phyloP scores from a whole-genome alignment of 2,888 invertebrate species.

The Gryllus longicercus region DNA sequence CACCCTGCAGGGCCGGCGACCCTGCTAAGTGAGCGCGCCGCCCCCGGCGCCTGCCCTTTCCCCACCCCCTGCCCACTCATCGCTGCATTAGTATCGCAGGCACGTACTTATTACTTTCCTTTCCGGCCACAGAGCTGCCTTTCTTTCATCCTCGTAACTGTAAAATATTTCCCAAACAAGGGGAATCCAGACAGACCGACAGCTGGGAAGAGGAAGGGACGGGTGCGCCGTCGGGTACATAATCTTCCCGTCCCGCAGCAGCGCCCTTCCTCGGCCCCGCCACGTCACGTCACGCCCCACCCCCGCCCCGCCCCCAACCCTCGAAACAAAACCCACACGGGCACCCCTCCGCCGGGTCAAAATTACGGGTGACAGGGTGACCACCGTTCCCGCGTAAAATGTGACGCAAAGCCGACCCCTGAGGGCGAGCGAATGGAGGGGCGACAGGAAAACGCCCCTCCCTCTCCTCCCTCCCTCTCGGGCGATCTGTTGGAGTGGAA shows the following conservation, averaged over 20 bases:
- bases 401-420: background rate
- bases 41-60: background rate
- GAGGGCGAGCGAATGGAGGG: too few species aligned
- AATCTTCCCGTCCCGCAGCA: background rate
- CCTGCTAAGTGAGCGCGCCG: background rate
- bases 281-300: background rate
- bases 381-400: background rate
- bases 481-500: conserved; percentile 2
- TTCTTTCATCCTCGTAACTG: conserved; percentile 1
- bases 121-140: background rate
- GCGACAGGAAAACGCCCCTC: too few species aligned
- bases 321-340: conserved; percentile 1
- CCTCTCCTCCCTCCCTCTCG: background rate
- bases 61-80: background rate
- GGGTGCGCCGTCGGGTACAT: background rate
- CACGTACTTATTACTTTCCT: conserved; percentile 17
- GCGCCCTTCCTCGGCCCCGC: background rate
- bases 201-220: background rate
- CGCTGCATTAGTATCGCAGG: background rate
- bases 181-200: conserved; percentile 3
- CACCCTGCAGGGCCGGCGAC: too few species aligned
- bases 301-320: background rate
- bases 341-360: background rate
- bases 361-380: background rate
- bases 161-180: conserved; percentile 17